Evolutionary conservation across 2,888 invertebrate species (phyloP).

Genomic region (Ornithoptera alexandrae): DNA sequence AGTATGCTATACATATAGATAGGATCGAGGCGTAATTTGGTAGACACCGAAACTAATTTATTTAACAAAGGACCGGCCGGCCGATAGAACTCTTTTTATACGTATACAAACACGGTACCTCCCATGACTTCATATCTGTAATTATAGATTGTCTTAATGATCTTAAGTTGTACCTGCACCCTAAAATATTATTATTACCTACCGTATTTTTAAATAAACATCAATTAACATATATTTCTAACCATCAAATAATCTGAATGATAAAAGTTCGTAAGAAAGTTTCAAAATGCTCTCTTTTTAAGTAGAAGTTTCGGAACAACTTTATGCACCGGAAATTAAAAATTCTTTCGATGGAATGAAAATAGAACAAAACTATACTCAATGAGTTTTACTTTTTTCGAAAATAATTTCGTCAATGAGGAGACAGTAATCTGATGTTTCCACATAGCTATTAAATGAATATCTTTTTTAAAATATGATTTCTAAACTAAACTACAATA

Average conservation of each 20-base stretch:
- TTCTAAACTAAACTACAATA: background rate
- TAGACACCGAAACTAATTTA: conserved; percentile 82
- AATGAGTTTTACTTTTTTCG: background rate
- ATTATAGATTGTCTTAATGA: conserved; percentile 55
- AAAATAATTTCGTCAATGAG: background rate
- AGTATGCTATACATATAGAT: conserved; percentile 71
- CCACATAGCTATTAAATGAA: background rate
- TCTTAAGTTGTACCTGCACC: conserved; percentile 42
- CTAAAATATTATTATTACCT: conserved; percentile 20
- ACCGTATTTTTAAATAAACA: background rate
- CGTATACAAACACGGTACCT: conserved; percentile 72
- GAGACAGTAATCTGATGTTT: background rate
- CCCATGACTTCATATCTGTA: conserved; percentile 48
- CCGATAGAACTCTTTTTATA: conserved; percentile 76
- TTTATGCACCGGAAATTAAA: conserved; percentile 28
- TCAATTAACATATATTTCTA: background rate
- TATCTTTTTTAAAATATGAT: background rate
- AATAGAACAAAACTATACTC: conserved; percentile 1
- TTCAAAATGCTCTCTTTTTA: background rate
- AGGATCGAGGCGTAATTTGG: conserved; percentile 79
- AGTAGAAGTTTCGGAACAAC: background rate
- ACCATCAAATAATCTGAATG: too few species aligned
- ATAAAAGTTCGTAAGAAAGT: background rate
- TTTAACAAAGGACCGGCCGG: conserved; percentile 78
- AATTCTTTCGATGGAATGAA: conserved; percentile 14